phyloP scores from a whole-genome alignment of 2,113 vertebrate genomes.

The Percina caprodes region DNA sequence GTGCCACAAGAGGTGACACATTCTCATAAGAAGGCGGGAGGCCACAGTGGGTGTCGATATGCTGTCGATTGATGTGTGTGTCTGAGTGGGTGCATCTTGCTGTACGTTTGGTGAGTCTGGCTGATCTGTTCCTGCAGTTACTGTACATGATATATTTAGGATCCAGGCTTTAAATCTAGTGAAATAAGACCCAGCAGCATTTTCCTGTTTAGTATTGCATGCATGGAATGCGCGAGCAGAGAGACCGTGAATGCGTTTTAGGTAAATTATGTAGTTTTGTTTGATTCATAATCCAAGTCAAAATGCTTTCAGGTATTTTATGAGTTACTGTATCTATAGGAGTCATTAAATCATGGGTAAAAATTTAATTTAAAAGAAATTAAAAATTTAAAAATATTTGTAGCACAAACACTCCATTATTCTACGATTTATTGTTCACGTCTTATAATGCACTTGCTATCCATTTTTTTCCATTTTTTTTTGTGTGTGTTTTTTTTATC shows the following conservation, averaged over 20 bases:
- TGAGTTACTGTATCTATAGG: not conserved
- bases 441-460: not conserved
- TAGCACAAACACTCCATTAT: not conserved
- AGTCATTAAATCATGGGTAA: not conserved
- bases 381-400: not conserved
- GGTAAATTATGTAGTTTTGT: not conserved
- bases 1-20: constrained; percentile 62
- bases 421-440: not conserved
- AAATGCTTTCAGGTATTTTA: not conserved
- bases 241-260: not conserved
- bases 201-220: constrained; percentile 2
- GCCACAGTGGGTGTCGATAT: constrained; percentile 50
- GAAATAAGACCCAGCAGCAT: not conserved
- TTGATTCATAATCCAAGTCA: not conserved
- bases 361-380: not conserved
- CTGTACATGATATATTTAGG: constrained; percentile 24
- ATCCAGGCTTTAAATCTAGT: not conserved
- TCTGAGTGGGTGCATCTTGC: not conserved
- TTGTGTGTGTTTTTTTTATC: too few relatives aligned
- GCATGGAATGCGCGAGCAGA: not conserved
- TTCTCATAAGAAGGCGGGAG: constrained; percentile 64
- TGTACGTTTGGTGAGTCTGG: constrained; percentile 27
- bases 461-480: too few relatives aligned
- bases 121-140: constrained; percentile 25
- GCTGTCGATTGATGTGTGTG: constrained; percentile 47